Evolutionary conservation across 2,888 invertebrate genomes (phyloP).

Genomic region (Adelognathus sp.): DNA sequence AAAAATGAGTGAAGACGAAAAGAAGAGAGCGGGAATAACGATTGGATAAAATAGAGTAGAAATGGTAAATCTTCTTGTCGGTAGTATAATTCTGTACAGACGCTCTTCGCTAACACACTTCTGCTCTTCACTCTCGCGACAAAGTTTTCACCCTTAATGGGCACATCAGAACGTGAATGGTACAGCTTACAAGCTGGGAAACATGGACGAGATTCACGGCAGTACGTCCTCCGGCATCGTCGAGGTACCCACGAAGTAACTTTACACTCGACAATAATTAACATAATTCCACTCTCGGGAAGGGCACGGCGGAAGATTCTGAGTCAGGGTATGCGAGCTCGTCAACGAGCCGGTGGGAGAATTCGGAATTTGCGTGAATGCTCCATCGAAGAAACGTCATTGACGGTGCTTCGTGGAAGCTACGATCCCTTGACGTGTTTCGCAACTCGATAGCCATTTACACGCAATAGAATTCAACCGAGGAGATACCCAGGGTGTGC

Average conservation of each 20-base stretch:
- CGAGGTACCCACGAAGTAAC: conserved; percentile 22
- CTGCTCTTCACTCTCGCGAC: conserved; percentile 23
- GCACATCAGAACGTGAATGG: conserved; percentile 37
- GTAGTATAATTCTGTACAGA: conserved; percentile 1
- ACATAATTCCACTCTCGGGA: conserved; percentile 22
- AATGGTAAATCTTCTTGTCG: conserved; percentile 2
- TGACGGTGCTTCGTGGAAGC: neutral
- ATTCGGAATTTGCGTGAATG: neutral
- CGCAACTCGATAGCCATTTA: neutral
- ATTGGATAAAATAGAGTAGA: neutral
- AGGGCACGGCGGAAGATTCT: neutral
- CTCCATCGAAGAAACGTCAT: neutral
- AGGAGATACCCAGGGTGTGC: too few relatives aligned
- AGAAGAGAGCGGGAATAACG: neutral
- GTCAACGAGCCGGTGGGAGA: neutral
- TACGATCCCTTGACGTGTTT: neutral
- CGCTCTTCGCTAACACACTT: neutral
- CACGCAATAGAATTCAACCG: too few relatives aligned
- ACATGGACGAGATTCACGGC: conserved; percentile 23
- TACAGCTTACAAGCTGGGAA: conserved; percentile 38
- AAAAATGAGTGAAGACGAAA: neutral
- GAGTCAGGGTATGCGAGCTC: neutral
- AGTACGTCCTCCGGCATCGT: neutral
- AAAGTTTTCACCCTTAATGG: conserved; percentile 46
- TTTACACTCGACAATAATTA: conserved; percentile 42